These are phyloP conservation scores for Helleia helle DNA, from an alignment of 2,888 invertebrate species.

Conservation along the genomic window DNA sequence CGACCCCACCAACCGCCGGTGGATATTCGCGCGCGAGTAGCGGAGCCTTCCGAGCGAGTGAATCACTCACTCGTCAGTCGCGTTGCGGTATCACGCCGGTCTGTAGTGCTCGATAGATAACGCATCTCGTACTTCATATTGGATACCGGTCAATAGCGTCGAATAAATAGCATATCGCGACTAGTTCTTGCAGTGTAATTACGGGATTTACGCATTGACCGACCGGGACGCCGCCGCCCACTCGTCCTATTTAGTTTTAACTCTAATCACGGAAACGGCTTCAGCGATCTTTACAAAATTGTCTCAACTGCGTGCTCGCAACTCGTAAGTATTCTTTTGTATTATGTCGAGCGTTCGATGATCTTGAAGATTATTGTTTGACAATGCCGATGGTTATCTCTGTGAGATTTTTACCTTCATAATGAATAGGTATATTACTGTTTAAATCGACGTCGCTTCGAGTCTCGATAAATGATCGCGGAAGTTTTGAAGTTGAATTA, in stretches of 20 bases:
- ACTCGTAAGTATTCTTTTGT: background rate
- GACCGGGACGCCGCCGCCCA: background rate
- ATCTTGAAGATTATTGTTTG: too few species aligned
- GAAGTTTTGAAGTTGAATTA: too few species aligned
- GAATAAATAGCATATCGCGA: slow-evolving; percentile 22
- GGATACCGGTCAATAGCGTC: slow-evolving; percentile 42
- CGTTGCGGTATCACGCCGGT: slow-evolving; percentile 15
- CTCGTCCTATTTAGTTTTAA: background rate
- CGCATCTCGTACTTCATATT: slow-evolving; percentile 16
- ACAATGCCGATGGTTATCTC: too few species aligned
- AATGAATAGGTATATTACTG: too few species aligned
- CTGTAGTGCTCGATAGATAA: slow-evolving; percentile 9
- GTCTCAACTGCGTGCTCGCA: background rate
- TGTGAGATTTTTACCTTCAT: too few species aligned
- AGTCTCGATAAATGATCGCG: too few species aligned
- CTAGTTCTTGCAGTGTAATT: slow-evolving; percentile 1
- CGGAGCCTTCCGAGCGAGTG: slow-evolving; percentile 14
- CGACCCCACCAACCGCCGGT: slow-evolving; percentile 29
- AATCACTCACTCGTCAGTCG: slow-evolving; percentile 17
- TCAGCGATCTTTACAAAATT: background rate
- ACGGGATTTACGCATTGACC: slow-evolving; percentile 3
- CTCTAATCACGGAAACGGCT: slow-evolving; percentile 1
- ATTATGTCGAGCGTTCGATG: too few species aligned
- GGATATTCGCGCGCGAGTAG: slow-evolving; percentile 30
- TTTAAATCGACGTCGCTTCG: too few species aligned